These are phyloP conservation scores for Desmodus rotundus DNA, from an alignment of 2,113 vertebrate species.

Conservation along the genomic window DNA sequence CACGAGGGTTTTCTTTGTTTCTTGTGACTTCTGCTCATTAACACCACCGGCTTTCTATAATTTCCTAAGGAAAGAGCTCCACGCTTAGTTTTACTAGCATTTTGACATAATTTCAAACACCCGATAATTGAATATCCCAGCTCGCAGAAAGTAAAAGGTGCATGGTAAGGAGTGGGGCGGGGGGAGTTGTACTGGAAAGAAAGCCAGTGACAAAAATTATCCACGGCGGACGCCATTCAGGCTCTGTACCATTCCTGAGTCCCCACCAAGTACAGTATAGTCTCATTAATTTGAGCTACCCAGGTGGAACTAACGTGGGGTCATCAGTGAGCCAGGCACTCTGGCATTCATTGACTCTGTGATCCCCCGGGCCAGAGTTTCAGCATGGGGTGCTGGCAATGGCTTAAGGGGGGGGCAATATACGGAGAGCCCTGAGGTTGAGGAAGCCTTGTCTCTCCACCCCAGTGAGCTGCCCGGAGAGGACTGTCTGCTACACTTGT, in stretches of 20 bases:
- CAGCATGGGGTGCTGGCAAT: fast-evolving
- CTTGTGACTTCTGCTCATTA: not conserved
- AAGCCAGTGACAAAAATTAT: not conserved
- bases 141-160: not conserved
- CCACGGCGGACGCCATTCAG: not conserved
- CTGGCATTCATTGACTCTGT: fast-evolving
- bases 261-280: not conserved
- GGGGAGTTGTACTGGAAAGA: not conserved
- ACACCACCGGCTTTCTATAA: not conserved
- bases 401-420: fast-evolving
- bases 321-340: not conserved
- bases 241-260: not conserved
- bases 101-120: not conserved
- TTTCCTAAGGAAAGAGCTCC: not conserved
- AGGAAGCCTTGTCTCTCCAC: not conserved
- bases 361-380: not conserved
- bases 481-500: not conserved
- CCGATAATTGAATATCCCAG: not conserved
- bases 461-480: not conserved
- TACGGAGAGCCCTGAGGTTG: not conserved
- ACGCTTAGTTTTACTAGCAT: not conserved
- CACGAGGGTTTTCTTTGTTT: not conserved
- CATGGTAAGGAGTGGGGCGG: not conserved
- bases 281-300: not conserved
- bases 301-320: not conserved